phyloP scores from a whole-genome alignment of 2,113 vertebrate genomes.

The Genyomyrus donnyi region DNA sequence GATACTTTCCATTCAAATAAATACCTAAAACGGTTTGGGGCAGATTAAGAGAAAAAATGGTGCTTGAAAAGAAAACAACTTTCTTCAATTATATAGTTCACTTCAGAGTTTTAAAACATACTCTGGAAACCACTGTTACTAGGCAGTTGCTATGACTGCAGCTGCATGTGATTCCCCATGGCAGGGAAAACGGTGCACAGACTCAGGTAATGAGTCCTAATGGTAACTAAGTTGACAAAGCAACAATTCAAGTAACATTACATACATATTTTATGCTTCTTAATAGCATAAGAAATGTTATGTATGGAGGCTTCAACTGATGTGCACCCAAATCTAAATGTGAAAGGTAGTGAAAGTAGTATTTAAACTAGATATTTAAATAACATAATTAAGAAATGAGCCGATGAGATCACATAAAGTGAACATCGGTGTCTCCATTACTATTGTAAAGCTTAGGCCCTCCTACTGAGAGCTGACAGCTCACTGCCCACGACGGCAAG shows the following conservation, averaged over 20 bases:
- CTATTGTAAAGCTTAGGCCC: neutral
- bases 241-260: conserved; percentile 25
- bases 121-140: neutral
- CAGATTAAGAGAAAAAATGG: neutral
- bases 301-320: neutral
- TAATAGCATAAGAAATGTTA: neutral
- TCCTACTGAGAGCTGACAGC: neutral
- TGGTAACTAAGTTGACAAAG: conserved; percentile 45
- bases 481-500: neutral
- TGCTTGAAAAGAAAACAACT: neutral
- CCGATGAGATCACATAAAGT: neutral
- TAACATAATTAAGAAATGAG: neutral
- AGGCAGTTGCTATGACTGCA: conserved; percentile 16
- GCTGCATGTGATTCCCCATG: conserved; percentile 47
- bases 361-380: neutral
- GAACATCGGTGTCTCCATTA: neutral
- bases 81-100: neutral
- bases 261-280: neutral
- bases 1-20: neutral
- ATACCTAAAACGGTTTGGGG: neutral
- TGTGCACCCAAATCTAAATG: neutral
- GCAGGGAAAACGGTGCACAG: conserved; percentile 39
- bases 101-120: neutral
- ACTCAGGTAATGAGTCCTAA: conserved; percentile 39
- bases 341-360: neutral